phyloP scores from a whole-genome alignment of 2,113 vertebrate species.

The Piprites chloris region DNA sequence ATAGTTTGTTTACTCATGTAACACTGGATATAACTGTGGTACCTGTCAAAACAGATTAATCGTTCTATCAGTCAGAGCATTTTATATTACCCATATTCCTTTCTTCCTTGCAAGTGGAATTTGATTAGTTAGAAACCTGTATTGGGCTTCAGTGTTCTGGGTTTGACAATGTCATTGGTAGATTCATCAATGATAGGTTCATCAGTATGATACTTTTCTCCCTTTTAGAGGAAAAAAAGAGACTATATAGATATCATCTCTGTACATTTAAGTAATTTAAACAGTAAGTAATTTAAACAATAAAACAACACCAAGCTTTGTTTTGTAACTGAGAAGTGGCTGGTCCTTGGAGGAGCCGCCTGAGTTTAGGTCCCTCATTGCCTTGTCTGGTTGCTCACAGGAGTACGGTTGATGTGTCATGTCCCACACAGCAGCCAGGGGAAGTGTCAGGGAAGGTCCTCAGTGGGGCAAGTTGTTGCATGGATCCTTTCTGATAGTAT shows the following conservation, averaged over 20 bases:
- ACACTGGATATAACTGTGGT: not conserved
- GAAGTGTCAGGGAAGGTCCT: not conserved
- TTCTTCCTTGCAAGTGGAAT: not conserved
- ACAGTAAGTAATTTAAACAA: not conserved
- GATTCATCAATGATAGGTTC: not conserved
- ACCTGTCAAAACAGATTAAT: slow-evolving; percentile 41
- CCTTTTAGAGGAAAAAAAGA: not conserved
- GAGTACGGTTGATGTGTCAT: fast-evolving
- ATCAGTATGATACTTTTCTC: not conserved
- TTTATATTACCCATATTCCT: not conserved
- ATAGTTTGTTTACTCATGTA: not conserved
- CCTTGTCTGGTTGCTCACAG: not conserved
- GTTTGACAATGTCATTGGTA: not conserved
- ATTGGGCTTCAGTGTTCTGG: not conserved
- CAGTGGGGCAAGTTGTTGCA: not conserved
- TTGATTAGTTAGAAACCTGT: not conserved
- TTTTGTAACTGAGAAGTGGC: not conserved
- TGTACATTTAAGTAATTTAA: not conserved
- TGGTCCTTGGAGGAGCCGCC: not conserved
- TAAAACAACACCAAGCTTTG: not conserved
- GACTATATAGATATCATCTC: not conserved
- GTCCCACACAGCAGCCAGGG: not conserved
- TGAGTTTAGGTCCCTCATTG: not conserved
- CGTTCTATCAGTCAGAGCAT: not conserved
- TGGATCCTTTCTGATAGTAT: not conserved